Evolutionary conservation across 2,113 vertebrate species (phyloP).

Genomic region (Myiopsitta monachus): DNA sequence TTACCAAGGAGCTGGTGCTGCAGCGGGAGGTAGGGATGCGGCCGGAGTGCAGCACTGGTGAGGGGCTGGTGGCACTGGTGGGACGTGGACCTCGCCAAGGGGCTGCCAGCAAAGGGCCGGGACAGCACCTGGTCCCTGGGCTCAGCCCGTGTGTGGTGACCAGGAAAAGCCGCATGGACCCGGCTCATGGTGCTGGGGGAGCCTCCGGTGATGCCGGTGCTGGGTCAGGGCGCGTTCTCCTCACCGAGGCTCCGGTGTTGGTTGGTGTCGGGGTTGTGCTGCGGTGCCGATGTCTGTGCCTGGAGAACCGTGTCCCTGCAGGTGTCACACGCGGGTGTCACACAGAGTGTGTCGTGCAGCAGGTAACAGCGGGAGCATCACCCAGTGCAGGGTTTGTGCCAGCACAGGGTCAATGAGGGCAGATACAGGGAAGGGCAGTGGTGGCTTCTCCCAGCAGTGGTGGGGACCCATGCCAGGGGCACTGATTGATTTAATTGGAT

Average conservation of each 20-base stretch:
- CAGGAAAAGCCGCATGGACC: background rate
- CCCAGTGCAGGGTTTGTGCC: background rate
- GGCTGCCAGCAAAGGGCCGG: background rate
- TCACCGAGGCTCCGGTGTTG: too few relatives aligned
- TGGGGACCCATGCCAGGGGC: background rate
- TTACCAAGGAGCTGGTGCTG: constrained; percentile 96
- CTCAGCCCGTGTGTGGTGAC: background rate
- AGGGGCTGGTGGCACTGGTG: too few relatives aligned
- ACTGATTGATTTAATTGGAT: background rate
- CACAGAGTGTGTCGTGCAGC: background rate
- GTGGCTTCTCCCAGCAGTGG: too few relatives aligned
- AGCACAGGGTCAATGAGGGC: background rate
- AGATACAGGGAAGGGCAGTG: background rate
- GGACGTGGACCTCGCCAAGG: too few relatives aligned
- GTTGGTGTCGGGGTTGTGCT: background rate
- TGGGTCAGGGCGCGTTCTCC: background rate
- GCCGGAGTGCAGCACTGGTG: background rate
- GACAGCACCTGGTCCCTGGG: background rate
- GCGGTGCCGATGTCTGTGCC: background rate
- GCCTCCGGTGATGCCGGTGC: background rate
- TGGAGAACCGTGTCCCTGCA: background rate
- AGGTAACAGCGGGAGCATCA: background rate
- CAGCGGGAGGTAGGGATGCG: constrained; percentile 87
- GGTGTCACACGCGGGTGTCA: too few relatives aligned
- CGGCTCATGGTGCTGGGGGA: background rate